A percentile compares a stretch with the other conserved stretches of the same genome.
Conservation (phyloP, 2,888 invertebrate species). For the Phengaris alcon region DNA sequence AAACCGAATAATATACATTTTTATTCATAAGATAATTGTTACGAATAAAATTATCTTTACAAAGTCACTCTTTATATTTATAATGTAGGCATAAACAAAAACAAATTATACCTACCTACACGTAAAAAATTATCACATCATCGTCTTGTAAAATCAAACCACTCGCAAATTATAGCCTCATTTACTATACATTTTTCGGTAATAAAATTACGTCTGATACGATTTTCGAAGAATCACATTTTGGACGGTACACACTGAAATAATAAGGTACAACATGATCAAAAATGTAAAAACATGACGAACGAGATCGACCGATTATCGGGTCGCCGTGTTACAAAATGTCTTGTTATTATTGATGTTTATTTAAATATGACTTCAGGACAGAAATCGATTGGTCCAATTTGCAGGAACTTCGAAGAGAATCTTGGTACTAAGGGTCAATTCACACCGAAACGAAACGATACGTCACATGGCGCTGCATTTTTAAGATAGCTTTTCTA, state of each 20-base stretch:
- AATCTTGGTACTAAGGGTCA: background rate
- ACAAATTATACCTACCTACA: background rate
- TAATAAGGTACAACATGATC: slow-evolving; percentile 37
- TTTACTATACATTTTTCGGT: slow-evolving; percentile 37
- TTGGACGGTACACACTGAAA: slow-evolving; percentile 38
- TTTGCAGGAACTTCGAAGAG: background rate
- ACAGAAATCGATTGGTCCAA: background rate
- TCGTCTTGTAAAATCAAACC: slow-evolving; percentile 17
- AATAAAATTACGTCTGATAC: slow-evolving; percentile 38
- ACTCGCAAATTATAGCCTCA: slow-evolving; percentile 9
- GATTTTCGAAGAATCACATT: slow-evolving; percentile 41
- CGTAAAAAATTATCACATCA: slow-evolving; percentile 23
- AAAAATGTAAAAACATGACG: slow-evolving; percentile 29
- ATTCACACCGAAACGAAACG: no score
- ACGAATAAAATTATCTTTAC: background rate
- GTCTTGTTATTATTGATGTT: slow-evolving; percentile 21
- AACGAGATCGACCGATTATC: slow-evolving; percentile 34
- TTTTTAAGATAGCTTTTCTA: background rate
- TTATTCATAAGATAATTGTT: background rate
- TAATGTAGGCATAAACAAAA: background rate
- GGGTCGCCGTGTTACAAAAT: slow-evolving; percentile 17
- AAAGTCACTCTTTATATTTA: background rate
- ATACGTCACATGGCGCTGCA: no score
- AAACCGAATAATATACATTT: no score
- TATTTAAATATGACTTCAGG: slow-evolving; percentile 21